Percentiles rank a stretch among this genome's conserved stretches.
Conservation (phyloP, 2,113 vertebrate genomes). For the Brachypodius melanocephalos region DNA sequence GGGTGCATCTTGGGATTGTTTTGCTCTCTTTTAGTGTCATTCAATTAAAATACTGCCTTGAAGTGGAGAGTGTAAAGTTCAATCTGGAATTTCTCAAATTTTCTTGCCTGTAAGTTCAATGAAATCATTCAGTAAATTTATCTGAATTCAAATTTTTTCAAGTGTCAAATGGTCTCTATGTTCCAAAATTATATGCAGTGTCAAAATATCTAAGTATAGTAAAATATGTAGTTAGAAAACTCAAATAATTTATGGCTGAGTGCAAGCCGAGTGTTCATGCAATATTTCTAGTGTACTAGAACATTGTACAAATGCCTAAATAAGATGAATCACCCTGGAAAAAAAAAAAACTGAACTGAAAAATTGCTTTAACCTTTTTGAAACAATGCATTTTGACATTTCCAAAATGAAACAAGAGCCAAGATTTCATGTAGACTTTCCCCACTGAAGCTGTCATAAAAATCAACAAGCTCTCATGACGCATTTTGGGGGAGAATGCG, state of each 20-base stretch:
- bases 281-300: background rate
- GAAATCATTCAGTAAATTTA: background rate
- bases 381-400: conserved; percentile 54
- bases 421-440: conserved; percentile 17
- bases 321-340: background rate
- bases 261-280: background rate
- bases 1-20: background rate
- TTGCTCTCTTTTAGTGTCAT: background rate
- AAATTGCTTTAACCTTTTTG: conserved; percentile 44
- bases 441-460: conserved; percentile 15
- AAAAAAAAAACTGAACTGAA: conserved; percentile 24
- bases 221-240: background rate
- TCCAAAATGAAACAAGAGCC: background rate
- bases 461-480: background rate
- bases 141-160: background rate
- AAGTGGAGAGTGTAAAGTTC: background rate
- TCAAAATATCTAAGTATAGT: background rate
- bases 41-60: background rate
- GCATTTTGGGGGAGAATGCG: background rate
- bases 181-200: background rate
- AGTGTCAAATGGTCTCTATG: background rate
- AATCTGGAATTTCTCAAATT: background rate
- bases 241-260: background rate
- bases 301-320: background rate
- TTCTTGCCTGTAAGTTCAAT: background rate